Evolutionary conservation across 1,140 invertebrate species (phyloP).

Genomic region (Drosophila carrolli): DNA sequence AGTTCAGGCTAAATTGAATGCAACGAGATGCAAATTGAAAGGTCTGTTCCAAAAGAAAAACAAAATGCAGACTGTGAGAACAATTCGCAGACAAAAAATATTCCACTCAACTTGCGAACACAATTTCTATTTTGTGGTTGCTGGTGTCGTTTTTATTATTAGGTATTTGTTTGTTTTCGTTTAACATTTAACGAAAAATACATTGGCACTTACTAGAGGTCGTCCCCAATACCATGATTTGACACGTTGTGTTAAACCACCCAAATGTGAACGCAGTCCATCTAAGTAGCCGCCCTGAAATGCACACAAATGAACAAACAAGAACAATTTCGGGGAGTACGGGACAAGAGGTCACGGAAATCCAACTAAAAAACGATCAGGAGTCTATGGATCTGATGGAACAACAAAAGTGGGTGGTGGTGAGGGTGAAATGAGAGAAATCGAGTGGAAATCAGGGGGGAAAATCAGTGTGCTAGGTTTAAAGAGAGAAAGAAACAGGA

Average conservation of each 20-base stretch:
- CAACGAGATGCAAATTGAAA: conserved; percentile 50
- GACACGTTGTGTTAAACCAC: conserved; percentile 96
- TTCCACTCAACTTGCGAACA: conserved; percentile 68
- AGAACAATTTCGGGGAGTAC: conserved; percentile 78
- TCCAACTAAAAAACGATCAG: conserved; percentile 33
- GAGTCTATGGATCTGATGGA: conserved; percentile 28
- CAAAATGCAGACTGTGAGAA: conserved; percentile 53
- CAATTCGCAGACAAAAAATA: conserved; percentile 45
- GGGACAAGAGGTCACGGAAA: conserved; percentile 41
- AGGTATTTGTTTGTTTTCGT: conserved; percentile 43
- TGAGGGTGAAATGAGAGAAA: conserved; percentile 32
- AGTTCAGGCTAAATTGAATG: conserved; percentile 63
- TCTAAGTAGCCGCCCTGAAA: conserved; percentile 95
- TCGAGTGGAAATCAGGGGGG: conserved; percentile 26
- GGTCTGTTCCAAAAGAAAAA: conserved; percentile 47
- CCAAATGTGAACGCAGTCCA: conserved; percentile 94
- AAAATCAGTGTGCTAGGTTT: conserved; percentile 25
- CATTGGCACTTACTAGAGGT: conserved; percentile 94
- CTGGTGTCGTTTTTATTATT: conserved; percentile 54
- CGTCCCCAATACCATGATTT: conserved; percentile 98
- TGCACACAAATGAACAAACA: conserved; percentile 83
- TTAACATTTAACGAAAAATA: conserved; percentile 78
- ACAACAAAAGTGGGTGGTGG: conserved; percentile 3
- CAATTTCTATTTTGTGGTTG: conserved; percentile 72
- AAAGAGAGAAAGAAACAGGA: conserved; percentile 11